Evolutionary conservation across 2,888 invertebrate genomes (phyloP).

Genomic region (Leptopilina syphax): DNA sequence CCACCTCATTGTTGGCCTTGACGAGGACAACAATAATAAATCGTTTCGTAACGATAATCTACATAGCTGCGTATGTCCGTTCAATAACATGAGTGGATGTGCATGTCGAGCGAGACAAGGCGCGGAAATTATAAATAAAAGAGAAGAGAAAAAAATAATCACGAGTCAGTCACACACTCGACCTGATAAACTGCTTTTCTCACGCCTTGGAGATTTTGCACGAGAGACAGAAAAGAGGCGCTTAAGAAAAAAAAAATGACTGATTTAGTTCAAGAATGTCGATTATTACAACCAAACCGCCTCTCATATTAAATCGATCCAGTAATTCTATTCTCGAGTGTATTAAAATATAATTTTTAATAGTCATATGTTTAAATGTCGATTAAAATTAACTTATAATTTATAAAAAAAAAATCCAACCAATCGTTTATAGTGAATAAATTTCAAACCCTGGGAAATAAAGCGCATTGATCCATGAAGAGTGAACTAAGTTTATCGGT

Average conservation of each 20-base stretch:
- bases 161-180: slow-evolving; percentile 19
- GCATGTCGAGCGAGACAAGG: slow-evolving; percentile 12
- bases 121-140: slow-evolving; percentile 38
- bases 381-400: not conserved
- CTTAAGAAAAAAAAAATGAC: not conserved
- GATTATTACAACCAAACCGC: not conserved
- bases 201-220: slow-evolving; percentile 27
- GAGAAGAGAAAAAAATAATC: slow-evolving; percentile 22
- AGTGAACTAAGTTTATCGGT: not conserved
- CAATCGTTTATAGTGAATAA: not conserved
- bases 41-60: slow-evolving; percentile 54
- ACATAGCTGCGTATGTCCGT: slow-evolving; percentile 22
- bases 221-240: not conserved
- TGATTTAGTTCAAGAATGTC: slow-evolving; percentile 20
- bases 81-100: not conserved
- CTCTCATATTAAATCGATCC: not conserved
- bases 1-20: slow-evolving; percentile 57
- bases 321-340: not conserved
- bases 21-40: slow-evolving; percentile 62
- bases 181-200: slow-evolving; percentile 32
- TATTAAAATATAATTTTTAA: not conserved
- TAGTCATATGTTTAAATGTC: not conserved
- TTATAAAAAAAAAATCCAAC: not conserved
- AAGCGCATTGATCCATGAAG: slow-evolving; percentile 9
- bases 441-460: not conserved